Base-by-base conservation (phyloP, 2,888 invertebrate genomes). In the Drosophila paramelanica region DNA sequence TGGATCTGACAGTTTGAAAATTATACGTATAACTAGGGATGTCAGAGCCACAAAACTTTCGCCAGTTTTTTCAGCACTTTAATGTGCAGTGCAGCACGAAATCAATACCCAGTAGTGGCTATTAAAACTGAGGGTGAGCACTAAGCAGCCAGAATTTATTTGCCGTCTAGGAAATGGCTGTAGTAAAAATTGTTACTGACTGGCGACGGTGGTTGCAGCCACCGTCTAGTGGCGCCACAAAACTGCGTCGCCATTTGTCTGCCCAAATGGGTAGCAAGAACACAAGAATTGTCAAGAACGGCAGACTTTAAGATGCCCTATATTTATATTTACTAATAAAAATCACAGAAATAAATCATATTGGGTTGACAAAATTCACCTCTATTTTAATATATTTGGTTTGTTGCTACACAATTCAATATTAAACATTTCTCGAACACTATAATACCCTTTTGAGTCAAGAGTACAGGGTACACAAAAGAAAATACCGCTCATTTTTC, bases 161-260 rank as follows among this genome's bases (percentile, higher is more conserved):
- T 70, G 60, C 62, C 59, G 69, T 67, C 79, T 73, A 53, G 66
- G 56, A 86, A 82, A 82, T 76, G 55, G 65, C 69, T 71, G 83
- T 80, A 76, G 71, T 71, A 77, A 80, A 85, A 85, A 85, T 80
- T 82, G 74, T 77, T 79, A 79, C 64, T 69, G 79, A 75, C 77
- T 79, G 60, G 77, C 67, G 78, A 55, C 71, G 70, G 57, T 61
- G 75, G 64, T 50, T 61, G 66, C 73, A 73, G 66, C 62, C 67
- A 66, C 51, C 68, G 59, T 55, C 64, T 67, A 36, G 65, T 81
- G 84, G 88, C 84, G 84, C 84, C 84, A 82, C 72, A 66, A 81
- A 81, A 57, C 74, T 85, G 77, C 71, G 84, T 73, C 84, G 84
- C 86, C 84, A 85, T 85, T 88, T 88, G 73, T 88, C 88, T 85